Evolutionary conservation across 2,113 vertebrate species (phyloP), one percentile per base, ranked within the genome.

Genomic region (Perca flavescens): DNA sequence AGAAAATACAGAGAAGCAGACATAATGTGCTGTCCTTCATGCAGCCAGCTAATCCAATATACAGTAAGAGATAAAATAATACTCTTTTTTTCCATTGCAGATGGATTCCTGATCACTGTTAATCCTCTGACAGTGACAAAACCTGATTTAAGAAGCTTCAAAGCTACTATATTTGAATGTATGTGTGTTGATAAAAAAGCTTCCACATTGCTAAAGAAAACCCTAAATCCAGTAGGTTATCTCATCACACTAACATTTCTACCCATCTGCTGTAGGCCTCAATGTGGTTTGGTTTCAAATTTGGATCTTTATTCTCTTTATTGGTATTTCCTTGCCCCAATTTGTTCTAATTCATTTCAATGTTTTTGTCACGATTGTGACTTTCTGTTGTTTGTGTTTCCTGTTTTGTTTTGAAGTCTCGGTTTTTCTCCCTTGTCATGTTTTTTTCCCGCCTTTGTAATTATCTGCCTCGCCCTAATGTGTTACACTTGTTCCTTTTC

Each of bases 71-170:
- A 57, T 17, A 15, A 7, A 4, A 8, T 9, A 15, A 58, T 40
- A 31, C 6, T 56, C 50, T 66, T 76, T 76, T 76, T 76, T 56
- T 47, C 36, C 52, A 67, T 1, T 21, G 52, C 36, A 57, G 28
- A 28, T 2, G 28, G 58, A 47, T 19, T 46, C n/a, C 47, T 31
- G 36, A 67, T 67, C 64, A 68, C 64, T 77, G 28, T 25, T 25
- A 36, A 34, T 68, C 43, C 6, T n/a, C 43, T 10, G 17, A 68
- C 28, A 17, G 13, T 22, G 53, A 46, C 62, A 57, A 43, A 56
- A 31, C 17, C 17, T n/a, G 62, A 15, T 47, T 31, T 10, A 6
- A 47, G 25, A 28, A 25, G 49, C 36, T 21, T 65, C 1, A 1
- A 47, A 77, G 25, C 5, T 31, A 8, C 56, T 64, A 15, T 64